These are phyloP conservation scores for Octomys mimax DNA, from an alignment of 2,797 vertebrate genomes.

Conservation along the genomic window DNA sequence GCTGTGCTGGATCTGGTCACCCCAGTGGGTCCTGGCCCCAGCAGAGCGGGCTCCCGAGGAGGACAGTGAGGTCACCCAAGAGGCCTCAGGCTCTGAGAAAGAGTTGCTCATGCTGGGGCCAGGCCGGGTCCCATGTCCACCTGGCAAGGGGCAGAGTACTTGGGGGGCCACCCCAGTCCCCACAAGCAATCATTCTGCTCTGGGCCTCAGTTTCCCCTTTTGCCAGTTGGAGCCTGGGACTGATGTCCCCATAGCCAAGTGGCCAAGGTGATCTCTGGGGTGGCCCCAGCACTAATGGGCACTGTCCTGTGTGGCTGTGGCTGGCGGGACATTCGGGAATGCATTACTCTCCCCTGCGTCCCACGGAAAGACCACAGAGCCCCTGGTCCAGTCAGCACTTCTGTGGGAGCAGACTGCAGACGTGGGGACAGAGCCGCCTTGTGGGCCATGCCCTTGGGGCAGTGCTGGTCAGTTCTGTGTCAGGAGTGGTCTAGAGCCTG, in stretches of 20 bases:
- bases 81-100: neutral
- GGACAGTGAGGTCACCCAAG: neutral
- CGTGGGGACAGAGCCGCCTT: neutral
- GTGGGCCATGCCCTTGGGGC: no score
- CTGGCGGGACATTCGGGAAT: neutral
- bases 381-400: neutral
- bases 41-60: neutral
- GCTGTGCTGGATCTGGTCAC: neutral
- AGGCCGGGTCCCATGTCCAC: no score
- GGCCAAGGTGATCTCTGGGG: neutral
- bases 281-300: neutral
- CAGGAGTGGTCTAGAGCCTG: neutral
- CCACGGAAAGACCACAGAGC: neutral
- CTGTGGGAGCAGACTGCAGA: neutral
- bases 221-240: neutral
- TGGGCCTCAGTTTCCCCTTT: neutral
- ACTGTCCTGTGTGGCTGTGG: neutral
- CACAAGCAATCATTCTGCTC: neutral
- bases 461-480: neutral
- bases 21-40: neutral
- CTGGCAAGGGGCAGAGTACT: neutral
- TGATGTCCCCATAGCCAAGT: rapidly evolving
- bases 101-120: no score
- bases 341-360: neutral
- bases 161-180: neutral